Percentiles rank a stretch among this genome's conserved stretches.
Evolutionary conservation across 2,797 vertebrate genomes (phyloP).

Genomic region (Pangasius macronema): DNA sequence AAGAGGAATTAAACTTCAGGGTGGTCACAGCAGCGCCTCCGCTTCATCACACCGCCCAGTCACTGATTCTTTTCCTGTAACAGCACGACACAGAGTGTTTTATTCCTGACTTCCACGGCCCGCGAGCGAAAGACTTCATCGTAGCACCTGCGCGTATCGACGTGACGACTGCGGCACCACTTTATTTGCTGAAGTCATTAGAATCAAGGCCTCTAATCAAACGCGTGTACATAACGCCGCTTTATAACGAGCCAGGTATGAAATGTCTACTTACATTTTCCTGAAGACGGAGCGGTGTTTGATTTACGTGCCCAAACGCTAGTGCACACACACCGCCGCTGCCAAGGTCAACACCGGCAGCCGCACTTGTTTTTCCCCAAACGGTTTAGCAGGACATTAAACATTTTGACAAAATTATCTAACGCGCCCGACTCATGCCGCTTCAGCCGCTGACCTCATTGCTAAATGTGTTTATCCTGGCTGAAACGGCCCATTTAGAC

Average conservation of each 20-base stretch:
- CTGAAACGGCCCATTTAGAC: constrained; percentile 78
- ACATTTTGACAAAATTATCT: constrained; percentile 98
- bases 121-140: neutral
- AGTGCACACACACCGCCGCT: constrained; percentile 71
- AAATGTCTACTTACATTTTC: constrained; percentile 79
- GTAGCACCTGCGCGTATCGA: constrained; percentile 29
- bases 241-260: constrained; percentile 71
- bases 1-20: neutral
- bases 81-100: neutral
- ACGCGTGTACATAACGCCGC: constrained; percentile 57
- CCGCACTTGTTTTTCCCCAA: constrained; percentile 85
- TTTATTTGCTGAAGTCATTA: neutral
- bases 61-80: neutral
- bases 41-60: neutral
- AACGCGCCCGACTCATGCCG: constrained; percentile 87
- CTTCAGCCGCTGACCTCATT: constrained; percentile 93
- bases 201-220: constrained; percentile 45
- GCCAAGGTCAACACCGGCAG: constrained; percentile 91
- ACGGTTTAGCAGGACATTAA: constrained; percentile 90
- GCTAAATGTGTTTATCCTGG: constrained; percentile 95
- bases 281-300: constrained; percentile 75
- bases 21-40: neutral
- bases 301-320: constrained; percentile 83
- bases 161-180: neutral
- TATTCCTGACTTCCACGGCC: neutral